Base-by-base conservation (phyloP, 2,113 vertebrate species). In the Onychorhynchus coronatus region DNA sequence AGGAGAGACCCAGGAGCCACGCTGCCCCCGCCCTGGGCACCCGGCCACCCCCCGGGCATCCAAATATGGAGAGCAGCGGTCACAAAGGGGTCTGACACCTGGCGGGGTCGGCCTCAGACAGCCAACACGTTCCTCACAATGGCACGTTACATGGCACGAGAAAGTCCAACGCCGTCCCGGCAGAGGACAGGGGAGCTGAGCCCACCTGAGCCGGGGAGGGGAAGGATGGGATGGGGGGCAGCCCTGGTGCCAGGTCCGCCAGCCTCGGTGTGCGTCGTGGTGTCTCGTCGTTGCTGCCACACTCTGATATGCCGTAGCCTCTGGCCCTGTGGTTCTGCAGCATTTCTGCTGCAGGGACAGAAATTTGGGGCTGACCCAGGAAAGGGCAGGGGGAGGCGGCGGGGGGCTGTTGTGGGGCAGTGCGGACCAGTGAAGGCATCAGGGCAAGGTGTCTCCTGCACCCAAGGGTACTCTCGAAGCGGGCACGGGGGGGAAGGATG, bases 111-210 rank as follows among this genome's bases (percentile, higher is more conserved):
- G 93, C 94, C 97, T 98, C 76, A 15, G 97, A 97, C 95, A 97
- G 91, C 96, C 98, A 89, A 98, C 97, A 95, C 83, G 89, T 97
- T 98, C 97, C 98, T 98, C 97, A 98, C 98, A 97, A 98, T 92
- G 97, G 97, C 97, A 98, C 97, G 97, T 97, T 94, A 98, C 98
- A 97, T 91, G 95, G 97, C 98, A 98, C 97, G 39, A 98, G 93
- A 97, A 90, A 93, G 95, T 93, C 14, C 62, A 97, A 97, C 6
- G 70, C 94, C 7, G 1, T 89, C 95, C 94, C 0, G 1, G 80
- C 14, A 14, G 62, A 70, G 75, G 72, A 78, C 67, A 53, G 72
- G 94, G 87, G 65, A 94, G 80, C 76, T 39, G 65, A 94, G 80
- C 76, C 42, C 14, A 79, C 76, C 71, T 2, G 2, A 7, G 28